Base-by-base conservation (phyloP, 2,113 vertebrate species). In the Chelonoidis abingdonii region DNA sequence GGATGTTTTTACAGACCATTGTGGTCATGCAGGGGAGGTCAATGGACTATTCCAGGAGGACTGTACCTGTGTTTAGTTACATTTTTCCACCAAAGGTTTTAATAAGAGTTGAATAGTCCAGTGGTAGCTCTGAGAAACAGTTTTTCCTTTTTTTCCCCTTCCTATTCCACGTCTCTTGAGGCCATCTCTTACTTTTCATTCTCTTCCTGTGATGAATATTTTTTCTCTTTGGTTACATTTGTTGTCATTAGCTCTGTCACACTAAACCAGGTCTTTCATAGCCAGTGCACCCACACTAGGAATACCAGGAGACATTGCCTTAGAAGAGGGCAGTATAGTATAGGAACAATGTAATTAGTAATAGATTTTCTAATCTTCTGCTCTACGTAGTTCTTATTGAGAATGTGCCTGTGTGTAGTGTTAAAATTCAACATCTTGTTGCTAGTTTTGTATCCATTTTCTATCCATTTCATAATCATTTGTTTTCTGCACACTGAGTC, bases 21-120 rank as follows among this genome's bases (percentile, higher is more conserved):
- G 17, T 2, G 52, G 75, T 59, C 59, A 2, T 2, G 1, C n/a
- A 11, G 65, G 56, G 6, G 56, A 5, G 3, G 0, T 0, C 52
- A 8, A 27, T 5, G 65, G 38, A 5, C 31, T 6, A 27, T 44
- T 44, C 75, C 38, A 47, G 6, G 41, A 78, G 24, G 25, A 38
- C 8, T 72, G 21, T 22, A 10, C n/a, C 25, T 47, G 10, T 27
- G 24, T 10, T 17, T 0, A 4, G 8, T 17, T 38, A 31, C 31
- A 0, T 41, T 53, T 50, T 12, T 56, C n/a, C 14, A 35, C 5
- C 3, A n/a, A 1, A 72, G 2, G n/a, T 10, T 72, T 72, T 72
- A 38, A 7, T 35, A 1, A 4, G 1, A 1, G 24, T 0, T 1
- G 47, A 29, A 35, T 1, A 0, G 1, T 5, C 38, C 24, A 44